phyloP scores from a whole-genome alignment of 2,797 vertebrate genomes.

The Podarcis lilfordi region DNA sequence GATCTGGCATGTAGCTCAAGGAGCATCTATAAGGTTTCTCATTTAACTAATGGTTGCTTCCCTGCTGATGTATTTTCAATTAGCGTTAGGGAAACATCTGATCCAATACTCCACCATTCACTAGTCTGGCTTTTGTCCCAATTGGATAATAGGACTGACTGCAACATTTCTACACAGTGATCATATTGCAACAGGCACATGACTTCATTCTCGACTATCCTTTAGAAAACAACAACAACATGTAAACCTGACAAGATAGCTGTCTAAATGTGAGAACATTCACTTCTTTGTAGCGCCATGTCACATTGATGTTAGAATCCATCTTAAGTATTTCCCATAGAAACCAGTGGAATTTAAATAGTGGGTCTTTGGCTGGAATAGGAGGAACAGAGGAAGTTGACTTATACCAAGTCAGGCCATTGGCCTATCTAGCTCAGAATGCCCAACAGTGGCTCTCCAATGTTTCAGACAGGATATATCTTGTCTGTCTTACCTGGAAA shows the following conservation, averaged over 20 bases:
- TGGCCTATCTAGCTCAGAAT: too few species aligned
- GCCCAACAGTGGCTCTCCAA: too few species aligned
- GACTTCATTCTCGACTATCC: too few species aligned
- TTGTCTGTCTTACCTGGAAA: too few species aligned
- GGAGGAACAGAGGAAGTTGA: too few species aligned
- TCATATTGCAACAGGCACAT: neutral
- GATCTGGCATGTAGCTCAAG: neutral
- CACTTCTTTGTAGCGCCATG: neutral
- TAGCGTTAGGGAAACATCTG: slow-evolving; percentile 11
- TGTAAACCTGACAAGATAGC: neutral
- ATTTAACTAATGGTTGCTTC: slow-evolving; percentile 21
- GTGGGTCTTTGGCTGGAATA: neutral
- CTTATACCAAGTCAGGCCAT: too few species aligned
- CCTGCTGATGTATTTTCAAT: slow-evolving; percentile 14
- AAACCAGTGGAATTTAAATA: neutral
- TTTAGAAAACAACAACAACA: neutral
- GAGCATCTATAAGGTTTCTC: slow-evolving; percentile 14
- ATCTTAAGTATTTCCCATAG: neutral
- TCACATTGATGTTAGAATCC: neutral
- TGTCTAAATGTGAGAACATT: neutral
- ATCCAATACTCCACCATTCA: slow-evolving; percentile 4
- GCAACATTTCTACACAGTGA: neutral
- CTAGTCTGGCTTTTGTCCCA: slow-evolving; percentile 9
- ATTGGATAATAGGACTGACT: neutral
- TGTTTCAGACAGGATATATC: too few species aligned